These are phyloP conservation scores for Brachirus orientalis DNA, from an alignment of 2,113 vertebrate genomes.

Conservation along the genomic window DNA sequence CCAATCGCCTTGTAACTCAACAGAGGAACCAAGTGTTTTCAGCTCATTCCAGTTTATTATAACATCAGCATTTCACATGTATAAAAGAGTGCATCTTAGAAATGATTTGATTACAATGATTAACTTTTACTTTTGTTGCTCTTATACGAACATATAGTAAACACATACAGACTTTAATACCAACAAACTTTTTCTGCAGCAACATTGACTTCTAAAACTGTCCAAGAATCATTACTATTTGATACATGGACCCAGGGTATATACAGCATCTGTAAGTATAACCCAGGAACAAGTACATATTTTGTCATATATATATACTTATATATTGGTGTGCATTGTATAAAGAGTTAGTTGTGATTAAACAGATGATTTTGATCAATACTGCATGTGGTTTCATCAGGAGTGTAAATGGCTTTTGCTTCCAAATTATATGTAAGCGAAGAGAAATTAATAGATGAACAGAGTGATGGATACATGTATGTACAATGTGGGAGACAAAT, in stretches of 20 bases:
- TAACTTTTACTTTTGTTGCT: neutral
- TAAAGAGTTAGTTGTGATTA: neutral
- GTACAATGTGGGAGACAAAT: too few species aligned
- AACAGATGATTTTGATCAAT: constrained; percentile 14
- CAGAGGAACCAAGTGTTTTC: neutral
- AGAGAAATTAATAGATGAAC: neutral
- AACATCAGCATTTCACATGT: constrained; percentile 30
- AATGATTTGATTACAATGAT: constrained; percentile 3
- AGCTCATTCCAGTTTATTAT: constrained; percentile 19
- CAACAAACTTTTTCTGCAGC: neutral
- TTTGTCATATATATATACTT: neutral
- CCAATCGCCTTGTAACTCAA: too few species aligned
- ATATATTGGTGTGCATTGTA: neutral
- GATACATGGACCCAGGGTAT: neutral
- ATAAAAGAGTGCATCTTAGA: constrained; percentile 51
- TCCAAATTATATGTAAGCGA: neutral
- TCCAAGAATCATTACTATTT: neutral
- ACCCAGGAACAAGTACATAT: neutral
- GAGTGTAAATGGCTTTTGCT: constrained; percentile 36
- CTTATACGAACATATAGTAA: neutral
- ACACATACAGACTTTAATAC: constrained; percentile 20
- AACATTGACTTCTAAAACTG: neutral
- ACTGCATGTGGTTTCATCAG: constrained; percentile 25
- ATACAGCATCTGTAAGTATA: neutral
- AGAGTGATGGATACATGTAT: neutral